These are phyloP conservation scores for Sialis fuliginosa DNA, from an alignment of 2,888 invertebrate genomes.

Conservation along the genomic window DNA sequence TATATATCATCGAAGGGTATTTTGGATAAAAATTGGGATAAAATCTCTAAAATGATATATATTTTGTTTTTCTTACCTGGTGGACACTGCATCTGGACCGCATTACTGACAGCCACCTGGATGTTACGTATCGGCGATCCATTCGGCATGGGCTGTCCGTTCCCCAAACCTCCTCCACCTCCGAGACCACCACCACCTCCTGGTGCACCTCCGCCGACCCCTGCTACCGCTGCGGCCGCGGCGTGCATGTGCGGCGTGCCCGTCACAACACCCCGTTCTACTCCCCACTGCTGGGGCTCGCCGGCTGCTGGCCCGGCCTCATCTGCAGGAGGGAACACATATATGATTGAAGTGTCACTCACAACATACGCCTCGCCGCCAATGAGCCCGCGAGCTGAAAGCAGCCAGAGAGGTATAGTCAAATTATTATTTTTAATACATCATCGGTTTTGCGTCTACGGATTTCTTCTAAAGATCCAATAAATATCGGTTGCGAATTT, in stretches of 20 bases:
- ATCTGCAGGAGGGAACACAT: not conserved
- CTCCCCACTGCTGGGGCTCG: not conserved
- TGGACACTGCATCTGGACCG: slow-evolving; percentile 71
- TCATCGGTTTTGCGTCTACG: no score
- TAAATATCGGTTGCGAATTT: no score
- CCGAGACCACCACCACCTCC: not conserved
- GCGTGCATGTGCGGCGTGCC: not conserved
- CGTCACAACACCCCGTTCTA: no score
- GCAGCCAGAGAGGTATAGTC: no score
- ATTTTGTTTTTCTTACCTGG: slow-evolving; percentile 40
- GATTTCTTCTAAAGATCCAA: no score
- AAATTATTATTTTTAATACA: no score
- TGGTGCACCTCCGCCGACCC: not conserved
- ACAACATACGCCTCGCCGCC: not conserved
- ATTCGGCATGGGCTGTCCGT: no score
- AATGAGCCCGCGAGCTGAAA: no score
- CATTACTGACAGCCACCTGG: slow-evolving; percentile 73
- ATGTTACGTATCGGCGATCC: slow-evolving; percentile 40
- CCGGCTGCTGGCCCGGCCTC: not conserved
- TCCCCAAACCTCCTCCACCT: no score
- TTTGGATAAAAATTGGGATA: no score
- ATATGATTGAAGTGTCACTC: not conserved
- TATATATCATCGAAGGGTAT: no score
- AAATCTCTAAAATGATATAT: no score
- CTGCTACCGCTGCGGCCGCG: not conserved